These are phyloP conservation scores for Ctenomys sociabilis DNA, from an alignment of 2,113 vertebrate species.

Conservation along the genomic window DNA sequence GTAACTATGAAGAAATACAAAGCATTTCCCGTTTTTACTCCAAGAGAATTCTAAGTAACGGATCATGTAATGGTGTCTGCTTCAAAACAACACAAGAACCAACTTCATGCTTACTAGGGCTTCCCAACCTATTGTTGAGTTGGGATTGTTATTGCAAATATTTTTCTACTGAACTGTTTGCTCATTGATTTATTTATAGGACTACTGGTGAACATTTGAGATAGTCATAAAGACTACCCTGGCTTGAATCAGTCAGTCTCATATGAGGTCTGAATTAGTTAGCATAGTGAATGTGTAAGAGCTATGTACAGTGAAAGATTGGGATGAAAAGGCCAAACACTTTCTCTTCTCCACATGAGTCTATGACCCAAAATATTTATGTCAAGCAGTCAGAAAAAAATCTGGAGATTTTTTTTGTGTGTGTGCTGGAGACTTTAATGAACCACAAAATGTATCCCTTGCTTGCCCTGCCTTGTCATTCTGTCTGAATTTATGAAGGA, in stretches of 20 bases:
- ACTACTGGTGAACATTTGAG: not conserved
- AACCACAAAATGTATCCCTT: not conserved
- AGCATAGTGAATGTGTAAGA: not conserved
- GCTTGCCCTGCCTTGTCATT: not conserved
- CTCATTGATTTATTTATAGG: slow-evolving; percentile 28
- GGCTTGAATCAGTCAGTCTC: not conserved
- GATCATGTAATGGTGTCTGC: not conserved
- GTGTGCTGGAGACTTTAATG: slow-evolving; percentile 61
- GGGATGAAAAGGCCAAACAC: not conserved
- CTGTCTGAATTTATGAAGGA: not conserved
- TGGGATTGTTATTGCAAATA: not conserved
- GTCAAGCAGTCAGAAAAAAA: slow-evolving; percentile 45
- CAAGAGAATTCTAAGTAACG: slow-evolving; percentile 25
- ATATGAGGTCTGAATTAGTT: not conserved
- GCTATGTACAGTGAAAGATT: accelerated
- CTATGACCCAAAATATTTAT: slow-evolving; percentile 53
- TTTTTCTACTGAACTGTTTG: not conserved
- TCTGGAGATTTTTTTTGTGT: no score
- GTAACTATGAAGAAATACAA: not conserved
- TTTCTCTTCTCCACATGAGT: slow-evolving; percentile 24
- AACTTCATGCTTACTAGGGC: accelerated
- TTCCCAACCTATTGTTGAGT: not conserved
- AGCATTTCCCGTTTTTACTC: slow-evolving; percentile 27
- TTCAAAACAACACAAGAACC: not conserved
- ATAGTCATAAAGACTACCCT: not conserved